phyloP scores from a whole-genome alignment of 2,888 invertebrate species.

The Dynastes grantii region DNA sequence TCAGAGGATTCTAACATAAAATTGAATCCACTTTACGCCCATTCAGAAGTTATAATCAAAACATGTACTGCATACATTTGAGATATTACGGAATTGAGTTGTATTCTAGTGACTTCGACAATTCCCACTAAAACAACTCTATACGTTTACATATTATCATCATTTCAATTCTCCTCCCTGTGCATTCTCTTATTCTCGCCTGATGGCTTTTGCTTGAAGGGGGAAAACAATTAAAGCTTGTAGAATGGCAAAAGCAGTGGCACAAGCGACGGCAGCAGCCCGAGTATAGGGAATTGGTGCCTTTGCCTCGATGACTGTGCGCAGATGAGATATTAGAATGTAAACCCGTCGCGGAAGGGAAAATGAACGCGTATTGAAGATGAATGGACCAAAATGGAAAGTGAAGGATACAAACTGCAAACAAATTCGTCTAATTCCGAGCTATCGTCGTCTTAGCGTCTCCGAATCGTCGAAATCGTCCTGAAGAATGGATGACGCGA shows the following conservation, averaged over 20 bases:
- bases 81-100: too few relatives aligned
- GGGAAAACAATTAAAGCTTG: conserved; percentile 21
- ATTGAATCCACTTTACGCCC: too few relatives aligned
- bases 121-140: too few relatives aligned
- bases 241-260: neutral
- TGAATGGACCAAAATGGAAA: conserved; percentile 36
- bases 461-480: neutral
- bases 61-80: too few relatives aligned
- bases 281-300: neutral
- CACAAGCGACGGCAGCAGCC: neutral
- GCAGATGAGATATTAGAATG: conserved; percentile 18
- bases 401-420: conserved; percentile 43
- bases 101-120: too few relatives aligned
- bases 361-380: conserved; percentile 26
- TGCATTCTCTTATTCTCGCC: neutral
- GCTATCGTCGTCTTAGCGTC: neutral
- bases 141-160: too few relatives aligned
- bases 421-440: conserved; percentile 43
- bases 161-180: neutral
- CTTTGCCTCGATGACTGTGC: too few relatives aligned
- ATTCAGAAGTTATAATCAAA: too few relatives aligned
- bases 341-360: conserved; percentile 8
- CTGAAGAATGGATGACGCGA: neutral
- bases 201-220: neutral
- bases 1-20: too few relatives aligned